A percentile compares a stretch with the other conserved stretches of the same genome.
Evolutionary conservation across 2,888 invertebrate species (phyloP).

Genomic region (Vannuccia rotundouncinata): DNA sequence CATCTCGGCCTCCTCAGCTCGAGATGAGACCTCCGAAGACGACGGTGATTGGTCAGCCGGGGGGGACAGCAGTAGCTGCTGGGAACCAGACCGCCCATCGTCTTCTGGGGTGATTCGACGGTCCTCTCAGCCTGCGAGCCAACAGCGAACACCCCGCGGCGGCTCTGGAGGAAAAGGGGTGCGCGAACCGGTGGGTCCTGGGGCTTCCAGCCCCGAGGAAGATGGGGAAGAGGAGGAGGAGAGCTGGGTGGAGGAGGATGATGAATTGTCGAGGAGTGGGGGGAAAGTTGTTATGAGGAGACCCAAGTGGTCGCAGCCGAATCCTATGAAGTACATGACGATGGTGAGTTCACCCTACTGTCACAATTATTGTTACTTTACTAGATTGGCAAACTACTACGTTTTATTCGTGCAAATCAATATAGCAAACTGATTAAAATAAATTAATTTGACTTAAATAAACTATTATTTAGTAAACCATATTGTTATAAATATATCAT

Average conservation of each 20-base stretch:
- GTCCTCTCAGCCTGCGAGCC: too few species aligned
- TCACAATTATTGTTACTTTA: too few species aligned
- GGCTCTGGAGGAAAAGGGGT: neutral
- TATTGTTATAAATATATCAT: too few species aligned
- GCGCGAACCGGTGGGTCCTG: slow-evolving; percentile 27
- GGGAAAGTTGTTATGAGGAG: neutral
- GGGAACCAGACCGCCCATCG: neutral
- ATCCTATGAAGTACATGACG: slow-evolving; percentile 4
- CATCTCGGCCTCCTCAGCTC: neutral
- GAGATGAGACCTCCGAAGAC: slow-evolving; percentile 11
- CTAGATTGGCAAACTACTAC: too few species aligned
- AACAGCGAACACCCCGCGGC: neutral
- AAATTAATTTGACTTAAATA: too few species aligned
- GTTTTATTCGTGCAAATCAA: too few species aligned
- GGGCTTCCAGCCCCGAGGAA: slow-evolving; percentile 21
- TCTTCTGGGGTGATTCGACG: neutral
- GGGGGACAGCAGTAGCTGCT: neutral
- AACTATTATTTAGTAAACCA: too few species aligned
- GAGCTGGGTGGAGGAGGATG: slow-evolving; percentile 27
- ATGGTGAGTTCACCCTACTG: slow-evolving; percentile 1
- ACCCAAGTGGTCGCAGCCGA: neutral
- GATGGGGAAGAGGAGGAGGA: slow-evolving; percentile 13
- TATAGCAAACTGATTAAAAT: too few species aligned
- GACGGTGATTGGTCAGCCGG: slow-evolving; percentile 9
- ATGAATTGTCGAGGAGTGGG: too few species aligned